phyloP scores from a whole-genome alignment of 2,888 invertebrate species.

The Drosophila mimetica region DNA sequence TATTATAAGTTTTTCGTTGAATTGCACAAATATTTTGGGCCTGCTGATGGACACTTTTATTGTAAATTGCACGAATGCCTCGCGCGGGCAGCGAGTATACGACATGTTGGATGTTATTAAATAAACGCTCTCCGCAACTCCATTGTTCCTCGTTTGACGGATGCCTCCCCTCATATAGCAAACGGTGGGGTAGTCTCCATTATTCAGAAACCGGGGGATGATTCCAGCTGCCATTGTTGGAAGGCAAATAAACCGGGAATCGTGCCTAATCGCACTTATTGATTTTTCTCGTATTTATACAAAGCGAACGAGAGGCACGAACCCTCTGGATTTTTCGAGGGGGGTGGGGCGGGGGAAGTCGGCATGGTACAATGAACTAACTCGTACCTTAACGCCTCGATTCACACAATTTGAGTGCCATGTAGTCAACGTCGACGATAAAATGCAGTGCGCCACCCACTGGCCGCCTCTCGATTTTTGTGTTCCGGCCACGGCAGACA shows the following conservation, averaged over 20 bases:
- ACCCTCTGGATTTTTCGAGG: neutral
- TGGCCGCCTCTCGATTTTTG: slow-evolving; percentile 37
- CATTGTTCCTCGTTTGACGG: slow-evolving; percentile 28
- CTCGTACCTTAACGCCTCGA: slow-evolving; percentile 81
- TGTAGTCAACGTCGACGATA: slow-evolving; percentile 70
- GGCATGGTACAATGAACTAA: slow-evolving; percentile 78
- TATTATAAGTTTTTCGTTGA: slow-evolving; percentile 50
- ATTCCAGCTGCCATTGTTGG: slow-evolving; percentile 42
- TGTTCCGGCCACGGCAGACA: slow-evolving; percentile 70
- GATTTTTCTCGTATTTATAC: slow-evolving; percentile 75
- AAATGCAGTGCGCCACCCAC: slow-evolving; percentile 63
- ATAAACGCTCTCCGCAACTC: slow-evolving; percentile 42
- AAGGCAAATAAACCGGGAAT: slow-evolving; percentile 72
- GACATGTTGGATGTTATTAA: slow-evolving; percentile 48
- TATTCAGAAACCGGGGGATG: slow-evolving; percentile 23
- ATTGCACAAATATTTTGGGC: slow-evolving; percentile 48
- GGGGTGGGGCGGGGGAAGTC: slow-evolving; percentile 7
- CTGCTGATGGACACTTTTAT: slow-evolving; percentile 49
- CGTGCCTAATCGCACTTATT: slow-evolving; percentile 81
- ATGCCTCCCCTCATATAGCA: neutral
- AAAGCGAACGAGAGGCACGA: slow-evolving; percentile 47
- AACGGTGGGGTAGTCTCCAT: slow-evolving; percentile 10
- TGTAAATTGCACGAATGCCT: slow-evolving; percentile 37
- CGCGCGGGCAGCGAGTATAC: slow-evolving; percentile 7
- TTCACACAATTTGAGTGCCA: slow-evolving; percentile 78